Evolutionary conservation across 1,140 invertebrate species (phyloP), one percentile per base, ranked within the genome.

Genomic region (Hypothenemus hampei): DNA sequence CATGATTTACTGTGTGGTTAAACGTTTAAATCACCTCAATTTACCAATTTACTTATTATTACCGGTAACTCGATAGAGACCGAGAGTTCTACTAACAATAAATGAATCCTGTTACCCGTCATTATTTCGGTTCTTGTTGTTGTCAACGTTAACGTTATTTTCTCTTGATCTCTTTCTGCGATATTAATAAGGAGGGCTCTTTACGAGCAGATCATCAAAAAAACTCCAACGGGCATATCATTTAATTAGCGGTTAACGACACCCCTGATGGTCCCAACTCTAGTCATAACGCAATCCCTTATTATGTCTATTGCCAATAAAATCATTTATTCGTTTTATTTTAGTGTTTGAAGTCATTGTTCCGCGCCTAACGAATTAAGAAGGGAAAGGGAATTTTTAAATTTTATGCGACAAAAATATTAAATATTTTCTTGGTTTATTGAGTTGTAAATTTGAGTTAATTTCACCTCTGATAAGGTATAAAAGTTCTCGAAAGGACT

Each of bases 231-330:
- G 59, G 60, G 60, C 59, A 57, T 51, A 55, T 65, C 59, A 62
- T 65, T 65, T 65, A 64, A 65, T 64, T 64, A 64, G 55, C 60
- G 60, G 62, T 62, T 65, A 65, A 65, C 63, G 58, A 55, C 63
- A 64, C 64, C 64, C 63, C 43, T 35, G 62, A 63, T 58, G 55
- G 43, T 33, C 33, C 29, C 47, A 48, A 57, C 48, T 23, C 11
- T 2, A 59, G 51, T 61, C 51, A 57, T 57, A 62, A 63, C 50
- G 55, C 54, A 37, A 15, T 36, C 23, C 7, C 33, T 18, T 22
- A 48, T 48, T 36, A 37, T 57, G 20, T 59, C 36, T 59, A 61
- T 58, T 54, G 57, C 53, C 62, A 65, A 65, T 65, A 65, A 65
- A 65, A 60, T 58, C 60, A 64, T 64, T 64, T 60, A 55, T 19